These are phyloP conservation scores for Anolis sagrei DNA, from an alignment of 2,113 vertebrate species.

Conservation along the genomic window DNA sequence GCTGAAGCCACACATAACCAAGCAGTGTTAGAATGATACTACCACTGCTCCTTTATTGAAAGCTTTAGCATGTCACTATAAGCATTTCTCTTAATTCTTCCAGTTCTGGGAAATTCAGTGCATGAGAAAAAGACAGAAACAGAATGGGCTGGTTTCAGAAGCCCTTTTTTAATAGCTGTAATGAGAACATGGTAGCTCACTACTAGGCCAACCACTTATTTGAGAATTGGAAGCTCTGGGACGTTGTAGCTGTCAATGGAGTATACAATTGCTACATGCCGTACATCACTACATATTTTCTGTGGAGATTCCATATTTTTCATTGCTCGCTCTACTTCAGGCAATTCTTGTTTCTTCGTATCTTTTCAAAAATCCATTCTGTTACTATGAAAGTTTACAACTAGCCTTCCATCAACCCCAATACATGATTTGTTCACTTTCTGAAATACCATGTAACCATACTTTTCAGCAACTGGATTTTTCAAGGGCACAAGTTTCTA, in stretches of 20 bases:
- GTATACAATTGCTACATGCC: not conserved
- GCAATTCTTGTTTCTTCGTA: not conserved
- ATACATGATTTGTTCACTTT: not conserved
- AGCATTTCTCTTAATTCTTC: too few species aligned
- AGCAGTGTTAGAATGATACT: too few species aligned
- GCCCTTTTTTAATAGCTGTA: slow-evolving; percentile 44
- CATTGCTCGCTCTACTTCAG: not conserved
- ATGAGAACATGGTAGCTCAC: not conserved
- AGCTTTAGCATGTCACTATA: too few species aligned
- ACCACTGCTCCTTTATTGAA: too few species aligned
- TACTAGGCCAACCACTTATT: not conserved
- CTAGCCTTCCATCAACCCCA: not conserved
- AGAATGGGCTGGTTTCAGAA: slow-evolving; percentile 52
- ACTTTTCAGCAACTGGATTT: not conserved
- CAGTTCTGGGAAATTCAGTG: not conserved
- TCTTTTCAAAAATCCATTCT: not conserved
- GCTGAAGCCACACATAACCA: too few species aligned
- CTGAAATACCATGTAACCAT: not conserved
- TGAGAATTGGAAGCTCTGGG: not conserved
- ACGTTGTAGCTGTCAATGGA: not conserved
- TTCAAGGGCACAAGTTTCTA: not conserved
- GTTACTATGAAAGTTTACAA: not conserved
- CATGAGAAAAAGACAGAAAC: slow-evolving; percentile 21
- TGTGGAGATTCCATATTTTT: not conserved
- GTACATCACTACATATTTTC: not conserved